phyloP scores from a whole-genome alignment of 2,113 vertebrate genomes.

The Anhinga rufa region DNA sequence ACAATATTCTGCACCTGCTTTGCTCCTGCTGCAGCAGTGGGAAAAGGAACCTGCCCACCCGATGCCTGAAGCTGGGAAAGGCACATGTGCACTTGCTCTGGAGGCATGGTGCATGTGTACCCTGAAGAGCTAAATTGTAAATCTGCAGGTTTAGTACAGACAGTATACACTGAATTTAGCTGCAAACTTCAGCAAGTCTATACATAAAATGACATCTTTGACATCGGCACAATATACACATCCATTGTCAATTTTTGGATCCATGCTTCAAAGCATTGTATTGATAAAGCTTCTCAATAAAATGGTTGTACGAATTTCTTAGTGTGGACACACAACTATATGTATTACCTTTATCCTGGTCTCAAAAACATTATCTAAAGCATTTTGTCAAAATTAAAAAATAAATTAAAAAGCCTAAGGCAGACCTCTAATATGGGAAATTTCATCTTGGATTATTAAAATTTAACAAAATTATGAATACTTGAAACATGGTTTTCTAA shows the following conservation, averaged over 20 bases:
- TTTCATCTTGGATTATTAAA: not conserved
- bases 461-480: not conserved
- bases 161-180: not conserved
- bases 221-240: not conserved
- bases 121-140: not conserved
- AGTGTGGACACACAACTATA: fast-evolving
- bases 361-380: not conserved
- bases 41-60: not conserved
- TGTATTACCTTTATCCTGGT: not conserved
- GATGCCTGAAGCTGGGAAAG: not conserved
- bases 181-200: not conserved
- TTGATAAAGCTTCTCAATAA: not conserved
- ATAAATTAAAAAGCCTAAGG: not conserved
- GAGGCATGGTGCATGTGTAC: not conserved
- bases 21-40: not conserved
- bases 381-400: not conserved
- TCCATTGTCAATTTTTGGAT: not conserved
- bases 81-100: not conserved
- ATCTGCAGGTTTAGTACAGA: not conserved
- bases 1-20: not conserved
- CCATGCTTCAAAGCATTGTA: not conserved
- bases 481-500: not conserved
- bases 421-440: not conserved
- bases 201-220: not conserved
- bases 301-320: not conserved